Conservation (phyloP, 1,140 invertebrate species). For the Papilio aristodemus region DNA sequence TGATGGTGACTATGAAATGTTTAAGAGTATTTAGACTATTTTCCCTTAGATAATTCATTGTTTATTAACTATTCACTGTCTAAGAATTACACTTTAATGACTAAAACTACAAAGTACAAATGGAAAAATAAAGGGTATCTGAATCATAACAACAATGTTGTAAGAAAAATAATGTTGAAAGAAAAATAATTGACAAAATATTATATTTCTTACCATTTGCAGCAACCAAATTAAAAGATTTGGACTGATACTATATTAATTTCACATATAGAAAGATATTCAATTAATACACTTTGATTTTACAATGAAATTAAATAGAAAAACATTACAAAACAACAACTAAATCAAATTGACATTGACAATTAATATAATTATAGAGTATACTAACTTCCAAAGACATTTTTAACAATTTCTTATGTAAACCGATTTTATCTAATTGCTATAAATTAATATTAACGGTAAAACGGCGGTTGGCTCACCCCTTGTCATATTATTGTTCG, state of each 20-base stretch:
- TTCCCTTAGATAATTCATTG: no score
- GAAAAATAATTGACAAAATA: background rate
- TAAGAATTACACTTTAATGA: no score
- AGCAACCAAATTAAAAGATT: background rate
- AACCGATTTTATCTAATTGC: no score
- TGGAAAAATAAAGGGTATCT: background rate
- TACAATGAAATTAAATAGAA: background rate
- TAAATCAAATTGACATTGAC: slow-evolving; percentile 9
- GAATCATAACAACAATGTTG: slow-evolving; percentile 10
- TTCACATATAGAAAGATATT: background rate
- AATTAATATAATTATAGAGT: background rate
- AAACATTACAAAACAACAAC: slow-evolving; percentile 14
- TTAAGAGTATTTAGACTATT: no score
- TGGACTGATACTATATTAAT: background rate
- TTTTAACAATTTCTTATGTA: no score
- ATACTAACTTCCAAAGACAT: no score
- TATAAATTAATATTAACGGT: no score
- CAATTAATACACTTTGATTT: background rate
- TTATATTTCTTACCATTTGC: background rate
- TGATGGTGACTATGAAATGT: no score
- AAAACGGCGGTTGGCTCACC: no score
- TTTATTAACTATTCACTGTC: no score
- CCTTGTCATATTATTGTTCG: no score
- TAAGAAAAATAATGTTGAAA: background rate
- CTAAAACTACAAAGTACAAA: background rate